Base-by-base conservation (phyloP, 2,888 invertebrate species). In the Girardia tigrina region DNA sequence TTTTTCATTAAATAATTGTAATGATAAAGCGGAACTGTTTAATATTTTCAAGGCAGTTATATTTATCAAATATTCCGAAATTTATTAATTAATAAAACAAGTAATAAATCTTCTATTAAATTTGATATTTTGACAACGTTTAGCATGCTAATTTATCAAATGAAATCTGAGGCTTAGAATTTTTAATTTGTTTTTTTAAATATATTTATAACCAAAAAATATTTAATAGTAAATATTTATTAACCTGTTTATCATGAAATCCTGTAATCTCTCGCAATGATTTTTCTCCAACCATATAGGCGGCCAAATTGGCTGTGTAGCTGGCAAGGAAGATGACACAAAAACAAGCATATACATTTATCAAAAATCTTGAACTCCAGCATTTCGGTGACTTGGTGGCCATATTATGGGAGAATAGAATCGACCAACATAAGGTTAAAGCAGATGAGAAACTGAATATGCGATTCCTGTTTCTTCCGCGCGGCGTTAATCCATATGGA, bases 401-500 rank as follows among this genome's bases (percentile, higher is more conserved):
- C 20, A 77, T 75, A 26, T 77, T 77, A 70, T 77, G 77, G 1
- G 77, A 77, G 42, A 77, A 77, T 26, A 77, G 28, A 26, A 77
- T 73, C 6, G 77, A 77, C 77, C 77, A 77, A 72, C 75, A 75
- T 26, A 77, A 42, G 14, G 74, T 77, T 28, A 77, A 75, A n/a
- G 77, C 77, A 20, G 77, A 77, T 23, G 77, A 71, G 27, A 77
- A 75, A 73, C 77, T 77, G 72, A 77, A 77, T 0, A 77, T 77
- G 28, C 56, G 71, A 16, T 14, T 23, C n/a, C 77, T 75, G 29
- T 76, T 56, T 20, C 77, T 42, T 12, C 77, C 77, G 20, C 72
- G 75, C 1, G 77, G 77, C 16, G 77, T 77, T 26, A 77, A 72
- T 69, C 77, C 77, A 27, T 75, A 77, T 14, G 77, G 77, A 71